phyloP scores from a whole-genome alignment of 1,140 invertebrate genomes.

The Philopotamus ludificatus region DNA sequence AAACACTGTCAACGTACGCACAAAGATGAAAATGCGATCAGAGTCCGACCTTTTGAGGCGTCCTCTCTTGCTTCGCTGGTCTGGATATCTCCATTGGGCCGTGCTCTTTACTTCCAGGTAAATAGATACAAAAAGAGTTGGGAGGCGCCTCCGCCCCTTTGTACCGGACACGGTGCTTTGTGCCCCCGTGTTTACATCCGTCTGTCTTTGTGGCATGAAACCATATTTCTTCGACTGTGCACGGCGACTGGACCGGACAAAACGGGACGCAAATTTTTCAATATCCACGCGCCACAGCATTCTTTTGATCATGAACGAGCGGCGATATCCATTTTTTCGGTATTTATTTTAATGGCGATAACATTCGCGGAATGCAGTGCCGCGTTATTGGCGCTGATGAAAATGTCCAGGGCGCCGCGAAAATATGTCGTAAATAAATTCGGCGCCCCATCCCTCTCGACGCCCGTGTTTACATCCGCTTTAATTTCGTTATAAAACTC shows the following conservation, averaged over 20 bases:
- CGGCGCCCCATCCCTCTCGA: no score
- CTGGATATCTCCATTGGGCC: constrained; percentile 35
- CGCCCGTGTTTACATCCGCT: background rate
- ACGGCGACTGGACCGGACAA: constrained; percentile 12
- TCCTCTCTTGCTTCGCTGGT: constrained; percentile 35
- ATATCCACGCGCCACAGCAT: no score
- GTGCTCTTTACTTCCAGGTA: constrained; percentile 39
- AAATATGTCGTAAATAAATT: no score
- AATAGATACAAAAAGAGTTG: constrained; percentile 40
- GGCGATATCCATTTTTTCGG: no score
- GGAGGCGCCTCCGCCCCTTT: constrained; percentile 34
- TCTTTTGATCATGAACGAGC: no score
- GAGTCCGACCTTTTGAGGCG: constrained; percentile 8
- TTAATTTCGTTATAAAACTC: constrained; percentile 1
- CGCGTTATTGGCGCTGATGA: background rate
- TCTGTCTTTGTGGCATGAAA: constrained; percentile 35
- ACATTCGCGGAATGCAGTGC: background rate
- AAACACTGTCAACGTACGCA: background rate
- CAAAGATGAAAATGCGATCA: background rate
- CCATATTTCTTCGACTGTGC: constrained; percentile 38
- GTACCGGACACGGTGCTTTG: constrained; percentile 9
- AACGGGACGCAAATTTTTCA: no score
- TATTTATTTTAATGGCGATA: no score
- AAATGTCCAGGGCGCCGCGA: background rate
- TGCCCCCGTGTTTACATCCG: constrained; percentile 21